Base-by-base conservation (phyloP, 2,888 invertebrate species). In the Chrysolina americana region DNA sequence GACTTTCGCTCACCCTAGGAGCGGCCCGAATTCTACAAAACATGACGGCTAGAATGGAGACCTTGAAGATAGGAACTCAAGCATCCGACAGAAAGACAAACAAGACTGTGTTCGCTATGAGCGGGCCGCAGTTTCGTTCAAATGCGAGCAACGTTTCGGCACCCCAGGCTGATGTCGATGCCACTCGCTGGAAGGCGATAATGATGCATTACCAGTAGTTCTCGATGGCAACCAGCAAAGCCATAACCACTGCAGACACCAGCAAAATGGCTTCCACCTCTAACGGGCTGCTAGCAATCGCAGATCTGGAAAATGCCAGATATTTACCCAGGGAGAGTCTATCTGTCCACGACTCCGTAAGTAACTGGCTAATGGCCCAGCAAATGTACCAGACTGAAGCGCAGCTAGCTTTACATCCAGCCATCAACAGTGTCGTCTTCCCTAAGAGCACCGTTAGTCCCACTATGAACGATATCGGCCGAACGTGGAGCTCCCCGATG, bases 341-440 rank as follows among this genome's bases (percentile, higher is more conserved):
- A 81, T 85, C 91, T 15, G 89, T 91, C 6, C 94, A 94, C 81
- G 94, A 94, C 81, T 91, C 93, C 0, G 88, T 95, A 2, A 92
- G 93, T 89, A 92, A 92, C 83, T 95, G 95, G 95, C 87, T 95
- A 6, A 92, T 93, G 80, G 92, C 93, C n/a, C 94, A 94, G 83
- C 94, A 94, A 44, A 84, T 92, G 13, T 78, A 75, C 65, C 75
- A 76, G 15, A 47, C 53, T 59, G 62, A 68, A 44, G 53, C 73
- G 41, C 83, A 87, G 6, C 19, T 47, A 9, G n/a, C 80, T 84
- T 48, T 85, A 28, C 10, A 63, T 19, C 48, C 74, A 85, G n/a
- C 66, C 65, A 68, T 73, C 65, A 80, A 77, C 70, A 76, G 79
- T 71, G 72, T 75, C n/a, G 74, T 78, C 8, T 66, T 75, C 48